Evolutionary conservation across 2,888 invertebrate species (phyloP).

Genomic region (Ptilodon capucinus): DNA sequence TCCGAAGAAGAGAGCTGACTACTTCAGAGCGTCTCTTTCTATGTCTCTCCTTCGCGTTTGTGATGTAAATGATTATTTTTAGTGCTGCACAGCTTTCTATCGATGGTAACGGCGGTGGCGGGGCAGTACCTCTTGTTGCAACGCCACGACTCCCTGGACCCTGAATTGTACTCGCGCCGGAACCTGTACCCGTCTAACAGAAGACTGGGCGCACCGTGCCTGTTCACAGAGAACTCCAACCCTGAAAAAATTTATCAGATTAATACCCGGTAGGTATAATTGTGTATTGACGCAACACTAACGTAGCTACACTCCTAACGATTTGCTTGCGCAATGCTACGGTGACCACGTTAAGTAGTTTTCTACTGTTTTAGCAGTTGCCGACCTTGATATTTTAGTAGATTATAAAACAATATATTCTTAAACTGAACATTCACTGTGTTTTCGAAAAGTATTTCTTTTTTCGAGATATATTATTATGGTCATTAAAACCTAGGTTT

Average conservation of each 20-base stretch:
- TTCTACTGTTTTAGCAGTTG: too few relatives aligned
- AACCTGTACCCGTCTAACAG: conserved; percentile 21
- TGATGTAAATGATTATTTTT: conserved; percentile 19
- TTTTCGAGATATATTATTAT: too few relatives aligned
- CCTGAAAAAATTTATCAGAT: conserved; percentile 13
- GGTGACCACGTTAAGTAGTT: too few relatives aligned
- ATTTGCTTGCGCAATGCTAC: too few relatives aligned
- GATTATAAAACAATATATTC: too few relatives aligned
- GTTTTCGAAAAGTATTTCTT: too few relatives aligned
- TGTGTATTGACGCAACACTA: too few relatives aligned
- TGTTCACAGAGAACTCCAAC: conserved; percentile 22
- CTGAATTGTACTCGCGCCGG: conserved; percentile 23
- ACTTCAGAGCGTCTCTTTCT: not conserved
- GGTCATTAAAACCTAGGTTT: too few relatives aligned
- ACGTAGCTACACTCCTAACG: too few relatives aligned
- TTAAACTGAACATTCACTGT: too few relatives aligned
- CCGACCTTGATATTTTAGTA: too few relatives aligned
- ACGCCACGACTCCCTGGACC: conserved; percentile 33
- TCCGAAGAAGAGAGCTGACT: not conserved
- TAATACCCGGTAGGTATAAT: not conserved
- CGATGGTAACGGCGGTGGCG: conserved; percentile 30
- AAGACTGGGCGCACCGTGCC: conserved; percentile 17
- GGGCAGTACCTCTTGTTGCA: conserved; percentile 33
- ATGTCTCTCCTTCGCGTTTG: not conserved
- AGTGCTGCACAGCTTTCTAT: conserved; percentile 8